Evolutionary conservation across 2,113 vertebrate species (phyloP).

Genomic region (Trogon surrucura): DNA sequence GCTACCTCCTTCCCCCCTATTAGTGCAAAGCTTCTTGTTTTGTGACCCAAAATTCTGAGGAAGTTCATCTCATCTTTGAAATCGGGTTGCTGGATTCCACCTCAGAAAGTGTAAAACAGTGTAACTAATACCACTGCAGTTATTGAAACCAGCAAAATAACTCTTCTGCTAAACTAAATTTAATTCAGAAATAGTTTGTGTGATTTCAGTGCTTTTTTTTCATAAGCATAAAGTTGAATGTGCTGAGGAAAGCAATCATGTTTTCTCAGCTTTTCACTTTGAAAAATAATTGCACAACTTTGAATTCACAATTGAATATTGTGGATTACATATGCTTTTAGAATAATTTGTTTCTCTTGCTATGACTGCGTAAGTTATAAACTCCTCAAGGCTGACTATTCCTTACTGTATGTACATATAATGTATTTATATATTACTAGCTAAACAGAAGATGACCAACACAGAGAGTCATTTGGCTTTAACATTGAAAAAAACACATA

Average conservation of each 20-base stretch:
- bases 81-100: neutral
- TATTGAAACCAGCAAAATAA: neutral
- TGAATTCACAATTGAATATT: neutral
- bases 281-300: neutral
- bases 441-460: neutral
- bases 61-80: neutral
- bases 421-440: neutral
- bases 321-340: neutral
- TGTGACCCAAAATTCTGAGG: neutral
- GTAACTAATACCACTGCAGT: neutral
- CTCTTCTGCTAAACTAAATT: neutral
- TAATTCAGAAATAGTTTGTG: neutral
- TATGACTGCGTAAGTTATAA: neutral
- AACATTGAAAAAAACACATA: neutral
- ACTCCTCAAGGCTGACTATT: neutral
- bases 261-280: neutral
- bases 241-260: neutral
- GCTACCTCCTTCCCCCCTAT: too few relatives aligned
- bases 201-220: neutral
- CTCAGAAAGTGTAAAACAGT: rapidly evolving
- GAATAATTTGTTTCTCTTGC: neutral
- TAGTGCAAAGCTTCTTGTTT: neutral
- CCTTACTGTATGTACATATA: neutral
- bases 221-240: neutral
- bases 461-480: neutral